These are phyloP conservation scores for Atherinosoma microstoma DNA, from an alignment of 2,797 vertebrate species.

Conservation along the genomic window DNA sequence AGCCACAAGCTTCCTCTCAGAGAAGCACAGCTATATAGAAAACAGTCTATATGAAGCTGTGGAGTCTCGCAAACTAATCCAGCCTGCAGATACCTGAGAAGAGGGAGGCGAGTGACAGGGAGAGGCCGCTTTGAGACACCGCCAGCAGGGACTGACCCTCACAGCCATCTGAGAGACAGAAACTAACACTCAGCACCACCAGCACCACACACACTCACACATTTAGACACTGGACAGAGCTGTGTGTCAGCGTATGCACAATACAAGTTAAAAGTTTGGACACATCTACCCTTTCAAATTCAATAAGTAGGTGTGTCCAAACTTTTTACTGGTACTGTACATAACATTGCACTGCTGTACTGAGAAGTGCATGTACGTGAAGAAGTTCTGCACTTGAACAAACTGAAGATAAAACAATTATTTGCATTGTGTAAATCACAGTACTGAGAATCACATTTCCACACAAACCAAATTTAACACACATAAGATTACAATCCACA, in stretches of 20 bases:
- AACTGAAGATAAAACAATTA: neutral
- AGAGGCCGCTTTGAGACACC: constrained; percentile 91
- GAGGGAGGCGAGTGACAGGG: constrained; percentile 93
- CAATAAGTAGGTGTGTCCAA: neutral
- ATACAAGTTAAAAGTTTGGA: neutral
- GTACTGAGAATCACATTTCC: neutral
- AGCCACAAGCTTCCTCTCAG: constrained; percentile 45
- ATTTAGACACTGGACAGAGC: constrained; percentile 22
- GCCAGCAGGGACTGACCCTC: constrained; percentile 93
- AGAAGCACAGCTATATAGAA: constrained; percentile 18
- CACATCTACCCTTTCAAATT: neutral
- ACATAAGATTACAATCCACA: constrained; percentile 5
- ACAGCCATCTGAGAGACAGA: constrained; percentile 94
- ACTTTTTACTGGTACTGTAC: neutral
- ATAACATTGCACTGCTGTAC: neutral
- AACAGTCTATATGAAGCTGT: constrained; percentile 18
- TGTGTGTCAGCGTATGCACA: constrained; percentile 4
- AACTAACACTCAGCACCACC: constrained; percentile 81
- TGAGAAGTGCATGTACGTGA: neutral
- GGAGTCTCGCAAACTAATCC: constrained; percentile 34
- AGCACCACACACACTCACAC: constrained; percentile 49
- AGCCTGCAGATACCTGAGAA: constrained; percentile 90
- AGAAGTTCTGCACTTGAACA: constrained; percentile 29
- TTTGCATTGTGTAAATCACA: neutral
- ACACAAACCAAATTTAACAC: constrained; percentile 14